Conservation (phyloP, 2,888 invertebrate species). For the Rutpela maculata region DNA sequence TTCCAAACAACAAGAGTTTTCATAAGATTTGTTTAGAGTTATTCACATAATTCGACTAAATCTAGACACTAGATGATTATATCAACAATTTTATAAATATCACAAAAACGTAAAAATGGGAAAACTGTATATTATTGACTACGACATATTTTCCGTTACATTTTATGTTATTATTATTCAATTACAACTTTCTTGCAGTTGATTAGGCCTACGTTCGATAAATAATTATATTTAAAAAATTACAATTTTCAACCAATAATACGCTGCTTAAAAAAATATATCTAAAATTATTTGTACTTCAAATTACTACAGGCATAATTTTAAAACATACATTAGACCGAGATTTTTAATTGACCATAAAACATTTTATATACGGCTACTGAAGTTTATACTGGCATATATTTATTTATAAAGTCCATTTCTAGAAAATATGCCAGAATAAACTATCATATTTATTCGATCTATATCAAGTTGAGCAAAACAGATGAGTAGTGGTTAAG, state of each 20-base stretch:
- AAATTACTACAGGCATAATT: conserved; percentile 47
- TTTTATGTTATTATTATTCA: conserved; percentile 56
- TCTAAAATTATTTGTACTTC: conserved; percentile 52
- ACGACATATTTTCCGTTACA: conserved; percentile 58
- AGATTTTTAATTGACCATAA: conserved; percentile 53
- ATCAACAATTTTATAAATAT: conserved; percentile 63
- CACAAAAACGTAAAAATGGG: conserved; percentile 64
- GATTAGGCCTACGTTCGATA: conserved; percentile 55
- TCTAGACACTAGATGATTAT: conserved; percentile 62
- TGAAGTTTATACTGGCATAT: not conserved
- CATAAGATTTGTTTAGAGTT: conserved; percentile 25
- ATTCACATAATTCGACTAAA: conserved; percentile 54
- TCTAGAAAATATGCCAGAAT: not conserved
- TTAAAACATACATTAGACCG: conserved; percentile 50
- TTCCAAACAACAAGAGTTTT: conserved; percentile 24
- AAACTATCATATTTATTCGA: not conserved
- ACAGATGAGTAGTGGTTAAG: not conserved
- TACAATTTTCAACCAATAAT: conserved; percentile 35
- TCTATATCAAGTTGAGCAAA: not conserved
- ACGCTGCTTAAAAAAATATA: conserved; percentile 48
- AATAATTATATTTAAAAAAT: conserved; percentile 49
- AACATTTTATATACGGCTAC: conserved; percentile 1
- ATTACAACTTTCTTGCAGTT: conserved; percentile 48
- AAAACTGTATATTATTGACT: conserved; percentile 64
- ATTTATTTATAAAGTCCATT: no score